Conservation (phyloP, 2,113 vertebrate genomes). For the Sorex fumeus region DNA sequence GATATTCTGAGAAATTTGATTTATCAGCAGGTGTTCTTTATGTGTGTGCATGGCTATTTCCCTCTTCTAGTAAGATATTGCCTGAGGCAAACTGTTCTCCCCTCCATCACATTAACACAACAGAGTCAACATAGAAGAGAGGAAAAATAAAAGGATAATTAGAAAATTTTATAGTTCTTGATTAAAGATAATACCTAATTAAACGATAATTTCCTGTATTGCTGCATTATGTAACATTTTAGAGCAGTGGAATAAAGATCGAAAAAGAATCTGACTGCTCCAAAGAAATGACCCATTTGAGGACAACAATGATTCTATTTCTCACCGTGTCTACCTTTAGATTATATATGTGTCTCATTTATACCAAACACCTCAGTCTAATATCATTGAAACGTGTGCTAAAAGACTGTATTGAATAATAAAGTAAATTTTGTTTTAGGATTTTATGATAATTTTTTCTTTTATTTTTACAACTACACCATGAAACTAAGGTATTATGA, state of each 20-base stretch:
- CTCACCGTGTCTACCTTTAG: neutral
- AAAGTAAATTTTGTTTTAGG: neutral
- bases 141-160: neutral
- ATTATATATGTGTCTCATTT: neutral
- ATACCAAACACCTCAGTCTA: conserved; percentile 12
- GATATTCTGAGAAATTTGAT: neutral
- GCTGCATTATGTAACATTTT: neutral
- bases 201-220: neutral
- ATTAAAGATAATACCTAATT: neutral
- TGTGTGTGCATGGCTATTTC: neutral
- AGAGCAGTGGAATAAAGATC: neutral
- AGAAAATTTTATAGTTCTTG: neutral
- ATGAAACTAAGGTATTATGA: neutral
- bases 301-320: neutral
- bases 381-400: neutral
- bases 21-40: neutral
- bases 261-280: neutral
- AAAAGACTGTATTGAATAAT: neutral
- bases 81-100: neutral
- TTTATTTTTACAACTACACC: neutral
- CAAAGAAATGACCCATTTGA: conserved; percentile 2
- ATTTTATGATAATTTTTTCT: neutral
- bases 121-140: neutral
- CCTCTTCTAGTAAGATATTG: neutral
- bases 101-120: neutral